These are phyloP conservation scores for Hydrophis major DNA, from an alignment of 2,797 vertebrate species.

Conservation along the genomic window DNA sequence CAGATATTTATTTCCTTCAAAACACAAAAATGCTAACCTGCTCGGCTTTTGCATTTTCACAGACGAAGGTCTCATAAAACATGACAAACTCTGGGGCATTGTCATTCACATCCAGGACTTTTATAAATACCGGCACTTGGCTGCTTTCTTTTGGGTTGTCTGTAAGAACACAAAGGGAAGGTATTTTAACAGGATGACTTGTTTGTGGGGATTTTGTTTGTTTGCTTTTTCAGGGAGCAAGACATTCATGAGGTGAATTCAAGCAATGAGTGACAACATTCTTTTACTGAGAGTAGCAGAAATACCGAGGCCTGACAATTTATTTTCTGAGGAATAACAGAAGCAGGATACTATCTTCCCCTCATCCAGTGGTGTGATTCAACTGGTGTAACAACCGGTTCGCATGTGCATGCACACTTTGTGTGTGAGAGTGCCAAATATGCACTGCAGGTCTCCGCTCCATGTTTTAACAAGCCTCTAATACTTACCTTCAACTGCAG, in stretches of 20 bases:
- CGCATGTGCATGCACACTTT: no score
- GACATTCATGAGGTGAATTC: not conserved
- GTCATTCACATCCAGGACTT: conserved; percentile 91
- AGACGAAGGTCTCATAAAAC: conserved; percentile 91
- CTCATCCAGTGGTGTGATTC: not conserved
- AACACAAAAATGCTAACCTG: conserved; percentile 77
- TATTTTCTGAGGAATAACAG: not conserved
- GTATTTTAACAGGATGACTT: conserved; percentile 23
- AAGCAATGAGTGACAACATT: not conserved
- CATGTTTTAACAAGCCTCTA: no score
- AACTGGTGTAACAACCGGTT: no score
- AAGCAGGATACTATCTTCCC: not conserved
- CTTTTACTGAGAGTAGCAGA: not conserved
- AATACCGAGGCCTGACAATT: not conserved
- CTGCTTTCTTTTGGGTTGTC: conserved; percentile 87
- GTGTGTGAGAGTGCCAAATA: no score
- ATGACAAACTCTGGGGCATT: conserved; percentile 89
- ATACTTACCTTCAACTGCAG: no score
- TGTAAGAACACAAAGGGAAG: conserved; percentile 65
- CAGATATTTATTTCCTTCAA: conserved; percentile 13
- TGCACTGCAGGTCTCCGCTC: no score
- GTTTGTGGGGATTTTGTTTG: not conserved
- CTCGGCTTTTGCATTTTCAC: conserved; percentile 90
- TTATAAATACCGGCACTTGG: conserved; percentile 85
- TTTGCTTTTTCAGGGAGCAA: not conserved